Evolutionary conservation across 2,797 vertebrate species (phyloP).

Genomic region (Fringilla coelebs): DNA sequence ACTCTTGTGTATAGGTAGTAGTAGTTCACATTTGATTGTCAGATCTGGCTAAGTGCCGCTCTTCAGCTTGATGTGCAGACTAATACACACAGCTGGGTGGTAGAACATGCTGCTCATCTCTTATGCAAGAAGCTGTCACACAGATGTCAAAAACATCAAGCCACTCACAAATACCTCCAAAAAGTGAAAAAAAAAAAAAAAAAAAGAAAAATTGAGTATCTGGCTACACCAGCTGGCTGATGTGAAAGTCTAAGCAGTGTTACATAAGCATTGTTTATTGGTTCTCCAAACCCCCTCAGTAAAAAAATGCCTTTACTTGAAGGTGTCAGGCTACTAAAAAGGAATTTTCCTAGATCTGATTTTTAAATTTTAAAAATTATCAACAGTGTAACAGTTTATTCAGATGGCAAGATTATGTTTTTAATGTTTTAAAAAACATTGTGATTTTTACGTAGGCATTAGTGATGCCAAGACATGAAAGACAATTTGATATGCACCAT

Average conservation of each 20-base stretch:
- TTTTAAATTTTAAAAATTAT: background rate
- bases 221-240: constrained; percentile 72
- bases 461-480: background rate
- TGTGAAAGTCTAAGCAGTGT: background rate
- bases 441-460: background rate
- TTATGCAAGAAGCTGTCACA: constrained; percentile 82
- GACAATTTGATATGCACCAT: background rate
- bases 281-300: background rate
- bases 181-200: constrained; percentile 67
- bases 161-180: constrained; percentile 84
- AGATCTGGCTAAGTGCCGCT: constrained; percentile 67
- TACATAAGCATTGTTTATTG: background rate
- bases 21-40: constrained; percentile 63
- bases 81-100: constrained; percentile 79
- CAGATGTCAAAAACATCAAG: constrained; percentile 89
- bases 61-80: constrained; percentile 63
- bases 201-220: constrained; percentile 50
- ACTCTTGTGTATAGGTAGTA: constrained; percentile 67
- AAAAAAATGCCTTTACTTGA: background rate
- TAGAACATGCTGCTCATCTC: constrained; percentile 75
- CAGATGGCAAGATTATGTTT: background rate
- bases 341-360: background rate
- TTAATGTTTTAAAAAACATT: background rate
- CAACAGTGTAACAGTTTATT: background rate
- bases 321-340: background rate